Evolutionary conservation across 2,888 invertebrate genomes (phyloP).

Genomic region (Sipha maydis): DNA sequence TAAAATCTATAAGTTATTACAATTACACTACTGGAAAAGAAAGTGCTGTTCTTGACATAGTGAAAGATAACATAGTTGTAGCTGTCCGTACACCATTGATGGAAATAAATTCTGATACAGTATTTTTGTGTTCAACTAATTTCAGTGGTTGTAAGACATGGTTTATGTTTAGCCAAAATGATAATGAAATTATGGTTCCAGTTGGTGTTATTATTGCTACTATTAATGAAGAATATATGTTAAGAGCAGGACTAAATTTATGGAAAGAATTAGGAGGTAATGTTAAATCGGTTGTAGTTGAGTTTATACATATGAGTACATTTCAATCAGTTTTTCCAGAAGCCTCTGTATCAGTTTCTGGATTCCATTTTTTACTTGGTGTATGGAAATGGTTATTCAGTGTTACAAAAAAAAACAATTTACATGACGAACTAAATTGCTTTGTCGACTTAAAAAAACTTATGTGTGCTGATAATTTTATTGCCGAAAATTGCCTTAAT

Average conservation of each 20-base stretch:
- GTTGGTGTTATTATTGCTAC: slow-evolving; percentile 29
- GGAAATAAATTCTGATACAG: slow-evolving; percentile 19
- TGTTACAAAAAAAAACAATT: background rate
- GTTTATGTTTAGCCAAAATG: slow-evolving; percentile 20
- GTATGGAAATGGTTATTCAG: slow-evolving; percentile 34
- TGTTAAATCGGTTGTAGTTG: slow-evolving; percentile 10
- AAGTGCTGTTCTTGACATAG: background rate
- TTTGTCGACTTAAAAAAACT: slow-evolving; percentile 35
- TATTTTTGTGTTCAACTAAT: slow-evolving; percentile 38
- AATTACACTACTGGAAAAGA: background rate
- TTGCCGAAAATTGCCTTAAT: background rate
- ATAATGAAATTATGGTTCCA: background rate
- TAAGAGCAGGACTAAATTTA: slow-evolving; percentile 5
- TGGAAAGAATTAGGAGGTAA: slow-evolving; percentile 35
- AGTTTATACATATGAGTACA: background rate
- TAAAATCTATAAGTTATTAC: slow-evolving; percentile 11
- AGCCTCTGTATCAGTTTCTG: slow-evolving; percentile 31
- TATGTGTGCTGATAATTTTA: slow-evolving; percentile 9
- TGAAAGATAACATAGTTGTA: background rate
- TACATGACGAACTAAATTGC: slow-evolving; percentile 1
- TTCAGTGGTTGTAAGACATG: slow-evolving; percentile 16
- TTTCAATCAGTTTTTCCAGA: slow-evolving; percentile 47
- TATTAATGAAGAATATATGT: background rate
- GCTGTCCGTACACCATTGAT: slow-evolving; percentile 22
- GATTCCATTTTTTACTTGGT: slow-evolving; percentile 39